phyloP scores from a whole-genome alignment of 2,113 vertebrate species.

The Podarcis cretensis region DNA sequence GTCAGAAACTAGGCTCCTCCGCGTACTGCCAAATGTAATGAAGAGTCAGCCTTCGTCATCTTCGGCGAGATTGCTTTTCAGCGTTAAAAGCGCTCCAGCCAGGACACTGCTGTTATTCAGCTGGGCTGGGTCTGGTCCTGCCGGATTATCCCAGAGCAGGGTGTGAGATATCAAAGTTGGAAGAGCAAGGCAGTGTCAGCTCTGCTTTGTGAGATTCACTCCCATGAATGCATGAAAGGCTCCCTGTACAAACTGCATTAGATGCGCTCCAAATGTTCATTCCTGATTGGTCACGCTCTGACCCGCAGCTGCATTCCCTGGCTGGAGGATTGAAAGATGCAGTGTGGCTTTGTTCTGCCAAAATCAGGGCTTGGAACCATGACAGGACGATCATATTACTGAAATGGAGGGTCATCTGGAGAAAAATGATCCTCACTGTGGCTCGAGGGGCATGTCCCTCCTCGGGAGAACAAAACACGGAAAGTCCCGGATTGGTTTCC shows the following conservation, averaged over 20 bases:
- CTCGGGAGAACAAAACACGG: background rate
- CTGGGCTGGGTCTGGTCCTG: background rate
- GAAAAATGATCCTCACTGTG: constrained; percentile 28
- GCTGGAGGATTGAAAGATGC: constrained; percentile 61
- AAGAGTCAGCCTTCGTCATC: background rate
- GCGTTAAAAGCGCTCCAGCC: background rate
- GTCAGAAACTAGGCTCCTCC: background rate
- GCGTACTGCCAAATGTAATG: background rate
- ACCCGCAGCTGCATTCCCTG: constrained; percentile 68
- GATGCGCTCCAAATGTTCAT: constrained; percentile 72
- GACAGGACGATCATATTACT: constrained; percentile 71
- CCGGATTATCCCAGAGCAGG: constrained; percentile 73
- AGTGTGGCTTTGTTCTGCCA: constrained; percentile 65
- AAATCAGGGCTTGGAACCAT: constrained; percentile 63
- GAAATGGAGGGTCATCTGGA: constrained; percentile 36
- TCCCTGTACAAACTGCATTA: constrained; percentile 70
- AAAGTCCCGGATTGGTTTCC: background rate
- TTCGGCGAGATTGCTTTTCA: background rate
- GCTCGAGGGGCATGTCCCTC: background rate
- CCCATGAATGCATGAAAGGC: constrained; percentile 71
- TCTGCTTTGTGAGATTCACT: constrained; percentile 56
- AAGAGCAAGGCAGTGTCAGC: constrained; percentile 41
- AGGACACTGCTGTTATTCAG: background rate
- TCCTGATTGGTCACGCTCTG: constrained; percentile 75
- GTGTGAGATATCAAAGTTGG: constrained; percentile 84